Evolutionary conservation across 2,888 invertebrate genomes (phyloP), one percentile per base, ranked within the genome.

Genomic region (Rotaria magnacalcarata): DNA sequence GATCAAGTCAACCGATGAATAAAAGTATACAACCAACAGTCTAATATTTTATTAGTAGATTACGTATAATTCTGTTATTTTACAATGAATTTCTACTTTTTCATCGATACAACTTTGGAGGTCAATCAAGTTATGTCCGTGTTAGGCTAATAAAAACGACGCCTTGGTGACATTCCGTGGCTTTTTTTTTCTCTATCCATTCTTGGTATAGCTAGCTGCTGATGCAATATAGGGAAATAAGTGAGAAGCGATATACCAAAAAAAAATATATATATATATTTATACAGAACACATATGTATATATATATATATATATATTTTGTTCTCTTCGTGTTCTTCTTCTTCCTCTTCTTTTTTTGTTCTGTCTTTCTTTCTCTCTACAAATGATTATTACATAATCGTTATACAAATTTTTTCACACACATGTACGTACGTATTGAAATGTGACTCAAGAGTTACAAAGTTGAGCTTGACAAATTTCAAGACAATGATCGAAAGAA

Each of bases 371-470:
- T 50, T 50, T 50, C 16, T 67, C 67, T 34, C 67, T 34, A 34
- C 19, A 67, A 27, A 67, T 67, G 67, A 67, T 34, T 67, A 67
- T 67, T 67, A 67, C 67, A 67, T 67, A 67, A 67, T 67, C 67
- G 34, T 67, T 41, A 67, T 34, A 67, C 11, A 67, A 52, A 16
- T 52, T 52, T 52, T 52, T 34, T 67, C 27, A 11, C 27, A 67
- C 67, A 67, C 67, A 27, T 27, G 34, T 27, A 67, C 16, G 19
- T 34, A 34, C 34, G 34, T 16, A 34, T 34, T 34, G 67, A 67
- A 67, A 67, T 67, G 16, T 67, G 67, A 67, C 34, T 19, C 34
- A 41, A 67, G 67, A 27, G 19, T 6, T 34, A 27, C 34, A 19
- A 41, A 5, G 34, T 67, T 27, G 34, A 34, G 11, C 41, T 34